A percentile compares a stretch with the other conserved stretches of the same genome.
These are phyloP conservation scores for Heliothis subflexa DNA, from an alignment of 1,140 invertebrate species.

Conservation along the genomic window DNA sequence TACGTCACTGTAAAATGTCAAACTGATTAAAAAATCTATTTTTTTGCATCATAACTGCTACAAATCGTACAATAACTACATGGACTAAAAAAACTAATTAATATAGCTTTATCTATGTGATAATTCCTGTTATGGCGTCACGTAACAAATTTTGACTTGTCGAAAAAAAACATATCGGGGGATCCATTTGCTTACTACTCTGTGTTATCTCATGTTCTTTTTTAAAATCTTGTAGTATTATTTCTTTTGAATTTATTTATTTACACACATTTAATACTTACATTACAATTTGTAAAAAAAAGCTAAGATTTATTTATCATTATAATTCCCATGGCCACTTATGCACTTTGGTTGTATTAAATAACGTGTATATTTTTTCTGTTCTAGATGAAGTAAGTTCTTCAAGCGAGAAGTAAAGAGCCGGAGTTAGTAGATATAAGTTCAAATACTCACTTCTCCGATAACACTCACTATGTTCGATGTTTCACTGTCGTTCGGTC, in stretches of 20 bases:
- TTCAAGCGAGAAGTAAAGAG: background rate
- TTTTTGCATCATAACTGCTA: too few relatives aligned
- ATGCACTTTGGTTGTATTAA: background rate
- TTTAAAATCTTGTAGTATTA: background rate
- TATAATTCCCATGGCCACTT: too few relatives aligned
- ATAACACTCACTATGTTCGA: background rate
- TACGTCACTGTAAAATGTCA: too few relatives aligned
- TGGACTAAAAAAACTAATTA: too few relatives aligned
- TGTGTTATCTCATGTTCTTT: background rate
- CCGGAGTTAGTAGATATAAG: background rate
- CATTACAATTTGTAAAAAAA: background rate
- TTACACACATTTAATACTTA: background rate
- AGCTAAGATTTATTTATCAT: too few relatives aligned
- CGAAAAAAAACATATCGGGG: too few relatives aligned
- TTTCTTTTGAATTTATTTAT: background rate
- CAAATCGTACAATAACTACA: too few relatives aligned
- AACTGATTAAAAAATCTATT: too few relatives aligned
- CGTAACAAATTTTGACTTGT: too few relatives aligned
- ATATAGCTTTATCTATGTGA: too few relatives aligned
- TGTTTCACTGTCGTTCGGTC: background rate
- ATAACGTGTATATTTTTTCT: background rate
- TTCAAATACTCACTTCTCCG: constrained; percentile 14
- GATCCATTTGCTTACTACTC: constrained; percentile 21
- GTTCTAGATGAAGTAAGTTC: background rate
- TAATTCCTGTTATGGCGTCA: too few relatives aligned